Base-by-base conservation (phyloP, 2,888 invertebrate genomes). In the Oscheius sp. region DNA sequence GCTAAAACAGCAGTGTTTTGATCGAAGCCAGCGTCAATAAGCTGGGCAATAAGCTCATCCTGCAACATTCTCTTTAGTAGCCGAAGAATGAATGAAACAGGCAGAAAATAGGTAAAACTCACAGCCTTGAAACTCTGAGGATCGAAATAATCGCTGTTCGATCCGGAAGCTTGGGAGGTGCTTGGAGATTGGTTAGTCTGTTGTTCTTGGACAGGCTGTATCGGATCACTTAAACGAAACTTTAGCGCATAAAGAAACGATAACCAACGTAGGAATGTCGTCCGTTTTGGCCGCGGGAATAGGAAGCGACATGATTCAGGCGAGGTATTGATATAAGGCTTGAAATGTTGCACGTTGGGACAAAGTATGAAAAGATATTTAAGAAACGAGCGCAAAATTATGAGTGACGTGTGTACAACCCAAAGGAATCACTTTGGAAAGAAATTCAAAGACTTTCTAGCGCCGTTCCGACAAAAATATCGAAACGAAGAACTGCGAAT, bases 11-110 rank as follows among this genome's bases (percentile, higher is more conserved):
- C 78, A 0, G 80, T 82, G 58, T 73, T 79, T 32, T 84, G 84
- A 80, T 85, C 84, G 66, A 85, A 85, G 13, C 85, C 84, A 2
- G 84, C 59, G 47, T 85, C 84, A 5, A 84, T 74, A 13, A 85
- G 76, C n/a, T 77, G 70, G 2, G 79, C 78, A 29, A 84, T 63
- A 47, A 78, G 74, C 11, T 79, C 79, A 37, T 68, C 68, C 55
- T 68, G n/a, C 47, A 53, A 42, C 35, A 35, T 42, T 58, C 21
- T 21, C 21, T 21, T 21, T 21, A 21, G 21, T 21, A 21, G 21
- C 21, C 21, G 21, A 21, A 21, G 21, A 21, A 21, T 21, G 21
- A 21, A 29, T 4, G 1, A 29, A 60, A 35, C n/a, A 4, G 2
- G 60, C n/a, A 29, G 11, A 9, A 10, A 60, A 60, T 60, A 35